A percentile compares a stretch with the other conserved stretches of the same genome.
Conservation (phyloP, 2,113 vertebrate genomes). For the Turnix velox region DNA sequence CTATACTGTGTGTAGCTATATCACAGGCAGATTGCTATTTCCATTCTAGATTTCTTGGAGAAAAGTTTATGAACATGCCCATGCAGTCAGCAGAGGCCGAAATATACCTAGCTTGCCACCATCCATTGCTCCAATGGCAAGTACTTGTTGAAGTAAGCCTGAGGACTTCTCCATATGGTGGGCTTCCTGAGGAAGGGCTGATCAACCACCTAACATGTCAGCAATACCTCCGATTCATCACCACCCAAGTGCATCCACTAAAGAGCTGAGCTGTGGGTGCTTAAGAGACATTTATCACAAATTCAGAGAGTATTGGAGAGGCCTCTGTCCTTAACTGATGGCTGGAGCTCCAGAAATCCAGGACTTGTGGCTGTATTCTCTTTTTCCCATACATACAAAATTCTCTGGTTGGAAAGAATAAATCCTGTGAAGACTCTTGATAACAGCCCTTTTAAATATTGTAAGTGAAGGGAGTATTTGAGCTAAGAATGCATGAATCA, state of each 20-base stretch:
- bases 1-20: fast-evolving
- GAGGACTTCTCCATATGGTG: neutral
- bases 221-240: neutral
- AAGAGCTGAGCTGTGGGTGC: neutral
- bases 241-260: neutral
- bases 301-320: neutral
- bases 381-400: neutral
- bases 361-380: neutral
- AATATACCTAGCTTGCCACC: neutral
- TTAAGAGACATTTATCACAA: neutral
- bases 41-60: neutral
- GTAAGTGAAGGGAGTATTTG: neutral
- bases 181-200: neutral
- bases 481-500: neutral
- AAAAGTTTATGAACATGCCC: neutral
- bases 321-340: neutral
- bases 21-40: neutral
- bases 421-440: neutral
- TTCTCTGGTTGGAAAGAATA: neutral
- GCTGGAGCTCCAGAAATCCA: neutral
- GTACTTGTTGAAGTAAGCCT: neutral
- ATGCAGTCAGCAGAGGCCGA: neutral
- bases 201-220: neutral
- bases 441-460: neutral
- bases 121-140: neutral